phyloP scores from a whole-genome alignment of 2,888 invertebrate genomes.

The Patella caerulea region DNA sequence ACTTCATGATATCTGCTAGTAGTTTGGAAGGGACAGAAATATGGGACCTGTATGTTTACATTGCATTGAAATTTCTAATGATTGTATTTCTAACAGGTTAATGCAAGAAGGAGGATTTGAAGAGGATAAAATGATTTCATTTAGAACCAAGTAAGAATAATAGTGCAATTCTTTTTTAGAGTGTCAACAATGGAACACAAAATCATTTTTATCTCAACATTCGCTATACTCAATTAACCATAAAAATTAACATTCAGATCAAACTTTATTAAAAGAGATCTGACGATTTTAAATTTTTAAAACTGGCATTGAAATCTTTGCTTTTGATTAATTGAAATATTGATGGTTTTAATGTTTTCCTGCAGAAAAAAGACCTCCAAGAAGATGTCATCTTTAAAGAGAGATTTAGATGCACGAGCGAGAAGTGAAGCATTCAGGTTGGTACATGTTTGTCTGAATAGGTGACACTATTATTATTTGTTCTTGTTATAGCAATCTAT shows the following conservation, averaged over 20 bases:
- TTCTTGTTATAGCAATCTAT: too few species aligned
- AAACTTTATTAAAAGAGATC: too few species aligned
- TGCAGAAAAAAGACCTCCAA: conserved; percentile 84
- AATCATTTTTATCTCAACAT: too few species aligned
- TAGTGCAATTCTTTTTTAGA: too few species aligned
- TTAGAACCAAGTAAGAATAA: conserved; percentile 81
- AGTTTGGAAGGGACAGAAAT: too few species aligned
- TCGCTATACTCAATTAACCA: too few species aligned
- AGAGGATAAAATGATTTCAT: conserved; percentile 87
- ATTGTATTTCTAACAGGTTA: conserved; percentile 76
- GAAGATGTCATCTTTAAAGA: conserved; percentile 90
- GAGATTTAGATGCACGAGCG: conserved; percentile 94
- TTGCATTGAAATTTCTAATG: neutral
- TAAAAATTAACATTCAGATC: too few species aligned
- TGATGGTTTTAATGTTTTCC: neutral
- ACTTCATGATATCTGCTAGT: too few species aligned
- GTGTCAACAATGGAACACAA: too few species aligned
- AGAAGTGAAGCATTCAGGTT: conserved; percentile 89
- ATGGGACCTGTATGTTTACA: neutral
- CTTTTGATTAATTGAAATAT: neutral
- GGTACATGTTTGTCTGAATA: neutral
- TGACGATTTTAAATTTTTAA: too few species aligned
- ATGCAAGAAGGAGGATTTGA: conserved; percentile 94
- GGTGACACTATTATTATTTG: too few species aligned
- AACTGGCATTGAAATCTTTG: too few species aligned